Percentiles rank a stretch among this genome's conserved stretches.
phyloP scores from a whole-genome alignment of 2,797 vertebrate species.

The Cyclura pinguis region DNA sequence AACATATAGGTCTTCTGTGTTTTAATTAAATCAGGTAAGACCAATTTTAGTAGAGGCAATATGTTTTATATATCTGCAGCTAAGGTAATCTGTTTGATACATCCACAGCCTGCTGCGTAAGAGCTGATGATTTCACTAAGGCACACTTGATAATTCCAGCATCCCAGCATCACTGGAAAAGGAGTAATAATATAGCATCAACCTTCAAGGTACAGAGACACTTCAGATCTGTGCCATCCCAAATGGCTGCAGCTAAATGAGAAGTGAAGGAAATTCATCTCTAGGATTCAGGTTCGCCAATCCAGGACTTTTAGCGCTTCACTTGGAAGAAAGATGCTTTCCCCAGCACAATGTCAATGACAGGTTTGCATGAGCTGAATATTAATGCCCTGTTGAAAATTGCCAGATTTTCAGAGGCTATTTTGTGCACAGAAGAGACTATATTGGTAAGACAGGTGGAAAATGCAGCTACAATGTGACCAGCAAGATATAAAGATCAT shows the following conservation, averaged over 20 bases:
- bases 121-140: conserved; percentile 22
- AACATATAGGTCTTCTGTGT: not conserved
- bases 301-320: not conserved
- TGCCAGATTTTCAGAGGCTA: conserved; percentile 14
- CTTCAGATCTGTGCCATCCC: not conserved
- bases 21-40: conserved; percentile 31
- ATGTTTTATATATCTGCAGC: conserved; percentile 3
- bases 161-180: not conserved
- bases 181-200: conserved; percentile 22
- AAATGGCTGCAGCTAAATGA: not conserved
- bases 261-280: not conserved
- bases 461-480: conserved; percentile 13
- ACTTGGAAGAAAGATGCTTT: not conserved
- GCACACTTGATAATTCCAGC: not conserved
- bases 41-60: conserved; percentile 4
- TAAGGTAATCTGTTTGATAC: conserved; percentile 9
- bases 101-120: not conserved
- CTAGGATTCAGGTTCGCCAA: not conserved
- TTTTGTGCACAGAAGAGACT: not conserved
- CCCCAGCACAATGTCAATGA: conserved; percentile 14
- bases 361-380: conserved; percentile 27
- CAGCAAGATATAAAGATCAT: not conserved
- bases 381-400: conserved; percentile 14
- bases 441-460: not conserved
- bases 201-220: not conserved